phyloP scores from a whole-genome alignment of 2,888 invertebrate genomes.

The Empis stercorea region DNA sequence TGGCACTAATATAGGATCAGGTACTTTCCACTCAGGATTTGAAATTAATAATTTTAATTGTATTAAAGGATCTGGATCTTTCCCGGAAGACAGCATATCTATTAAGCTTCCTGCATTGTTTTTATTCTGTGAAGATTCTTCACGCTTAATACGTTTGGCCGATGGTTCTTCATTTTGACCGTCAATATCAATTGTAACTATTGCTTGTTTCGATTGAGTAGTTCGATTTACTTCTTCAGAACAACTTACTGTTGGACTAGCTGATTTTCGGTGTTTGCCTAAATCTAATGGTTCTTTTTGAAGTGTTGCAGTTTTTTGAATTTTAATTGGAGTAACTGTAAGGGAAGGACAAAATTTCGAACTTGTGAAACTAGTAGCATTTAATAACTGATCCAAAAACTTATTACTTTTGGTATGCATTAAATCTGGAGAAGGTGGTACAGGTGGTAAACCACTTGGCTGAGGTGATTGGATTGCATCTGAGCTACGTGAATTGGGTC shows the following conservation, averaged over 20 bases:
- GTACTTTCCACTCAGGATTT: constrained; percentile 56
- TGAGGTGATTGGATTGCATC: constrained; percentile 62
- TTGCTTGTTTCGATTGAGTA: constrained; percentile 15
- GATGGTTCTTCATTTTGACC: constrained; percentile 33
- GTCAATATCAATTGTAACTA: constrained; percentile 21
- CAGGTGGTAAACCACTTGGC: constrained; percentile 56
- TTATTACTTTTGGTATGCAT: constrained; percentile 36
- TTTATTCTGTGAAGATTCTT: constrained; percentile 30
- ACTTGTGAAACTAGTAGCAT: constrained; percentile 16
- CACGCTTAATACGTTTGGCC: constrained; percentile 40
- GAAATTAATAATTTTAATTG: constrained; percentile 57
- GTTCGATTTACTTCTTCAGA: constrained; percentile 53
- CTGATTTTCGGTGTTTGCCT: constrained; percentile 52
- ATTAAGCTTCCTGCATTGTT: constrained; percentile 32
- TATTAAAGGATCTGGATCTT: constrained; percentile 50
- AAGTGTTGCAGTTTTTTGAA: constrained; percentile 18
- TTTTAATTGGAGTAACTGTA: constrained; percentile 15
- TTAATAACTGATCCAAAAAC: constrained; percentile 17
- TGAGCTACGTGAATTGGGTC: constrained; percentile 55
- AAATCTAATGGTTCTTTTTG: constrained; percentile 58
- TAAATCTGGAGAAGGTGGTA: constrained; percentile 56
- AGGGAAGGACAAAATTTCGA: constrained; percentile 18
- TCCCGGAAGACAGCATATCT: constrained; percentile 36
- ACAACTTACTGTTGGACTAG: constrained; percentile 61
- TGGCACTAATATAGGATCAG: constrained; percentile 70